These are phyloP conservation scores for Erethizon dorsatum DNA, from an alignment of 2,797 vertebrate genomes.

Conservation along the genomic window DNA sequence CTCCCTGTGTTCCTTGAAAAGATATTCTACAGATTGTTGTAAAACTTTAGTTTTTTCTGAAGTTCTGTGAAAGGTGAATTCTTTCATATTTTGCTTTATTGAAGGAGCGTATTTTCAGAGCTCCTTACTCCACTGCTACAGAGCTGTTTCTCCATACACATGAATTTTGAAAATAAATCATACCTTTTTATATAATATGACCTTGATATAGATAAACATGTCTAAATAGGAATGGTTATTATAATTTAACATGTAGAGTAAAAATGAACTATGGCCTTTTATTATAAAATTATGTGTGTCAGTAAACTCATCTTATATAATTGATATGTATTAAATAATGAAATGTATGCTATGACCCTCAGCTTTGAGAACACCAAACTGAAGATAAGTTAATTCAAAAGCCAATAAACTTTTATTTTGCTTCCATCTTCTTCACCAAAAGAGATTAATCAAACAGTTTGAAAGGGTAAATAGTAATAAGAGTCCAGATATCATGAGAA, in stretches of 20 bases:
- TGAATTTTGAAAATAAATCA: conserved; percentile 31
- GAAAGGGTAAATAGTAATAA: neutral
- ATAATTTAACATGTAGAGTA: conserved; percentile 57
- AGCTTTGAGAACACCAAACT: neutral
- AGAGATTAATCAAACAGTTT: neutral
- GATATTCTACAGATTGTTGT: neutral
- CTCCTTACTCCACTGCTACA: neutral
- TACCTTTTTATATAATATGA: neutral
- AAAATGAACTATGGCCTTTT: conserved; percentile 59
- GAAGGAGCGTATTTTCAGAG: neutral
- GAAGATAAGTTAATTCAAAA: conserved; percentile 60
- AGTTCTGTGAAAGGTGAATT: neutral
- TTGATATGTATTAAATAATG: neutral
- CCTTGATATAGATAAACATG: neutral
- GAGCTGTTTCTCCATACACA: neutral
- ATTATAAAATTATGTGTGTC: conserved; percentile 25
- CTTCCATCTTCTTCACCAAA: conserved; percentile 3
- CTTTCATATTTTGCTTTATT: neutral
- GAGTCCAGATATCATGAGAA: neutral
- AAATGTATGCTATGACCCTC: neutral
- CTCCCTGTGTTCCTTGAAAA: neutral
- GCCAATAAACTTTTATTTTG: neutral
- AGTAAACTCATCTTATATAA: conserved; percentile 41
- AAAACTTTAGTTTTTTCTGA: neutral
- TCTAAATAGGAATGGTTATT: conserved; percentile 4